Evolutionary conservation across 2,113 vertebrate genomes (phyloP), one percentile per base, ranked within the genome.

Genomic region (Gorsachius goisagi): DNA sequence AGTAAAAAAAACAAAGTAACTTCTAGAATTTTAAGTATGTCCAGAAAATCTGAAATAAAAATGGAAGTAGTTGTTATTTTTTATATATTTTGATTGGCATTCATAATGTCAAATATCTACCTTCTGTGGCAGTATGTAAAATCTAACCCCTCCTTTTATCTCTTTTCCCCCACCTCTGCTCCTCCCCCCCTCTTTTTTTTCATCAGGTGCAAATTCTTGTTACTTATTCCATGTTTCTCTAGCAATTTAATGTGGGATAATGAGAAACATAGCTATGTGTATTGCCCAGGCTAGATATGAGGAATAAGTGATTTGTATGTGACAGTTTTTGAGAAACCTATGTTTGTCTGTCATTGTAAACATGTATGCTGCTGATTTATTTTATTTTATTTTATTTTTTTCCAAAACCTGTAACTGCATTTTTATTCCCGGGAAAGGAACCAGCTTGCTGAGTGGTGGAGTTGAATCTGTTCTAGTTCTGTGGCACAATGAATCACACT

Each of bases 381-480:
- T 16, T 52, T 8, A 44, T 72, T 19, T 66, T 11, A 47, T 12
- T 66, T 60, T 21, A 44, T 15, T 66, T 35, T 71, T 15, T 52
- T 7, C 13, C 58, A n/a, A 78, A 75, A 52, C 11, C 9, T 78
- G 0, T 90, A 56, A 91, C 32, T 76, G 11, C 11, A 1, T 85
- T 63, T 89, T 94, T 91, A 2, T 91, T 92, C 15, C 71, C 5
- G 83, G 12, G 32, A 69, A 96, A 99, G 99, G 99, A 75, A 98
- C 97, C 64, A 98, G 98, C 87, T 95, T 99, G 83, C 96, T 99
- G 97, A 99, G 99, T 15, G 99, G 99, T 2, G 99, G 99, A 19
- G 85, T 98, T 4, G 99, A 99, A 85, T 98, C 99, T 1, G 99
- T 99, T 26, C 98, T 99, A 1, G 98, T 99, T 33, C 98, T 99